phyloP scores from a whole-genome alignment of 2,888 invertebrate species.

The Corythucha ciliata region DNA sequence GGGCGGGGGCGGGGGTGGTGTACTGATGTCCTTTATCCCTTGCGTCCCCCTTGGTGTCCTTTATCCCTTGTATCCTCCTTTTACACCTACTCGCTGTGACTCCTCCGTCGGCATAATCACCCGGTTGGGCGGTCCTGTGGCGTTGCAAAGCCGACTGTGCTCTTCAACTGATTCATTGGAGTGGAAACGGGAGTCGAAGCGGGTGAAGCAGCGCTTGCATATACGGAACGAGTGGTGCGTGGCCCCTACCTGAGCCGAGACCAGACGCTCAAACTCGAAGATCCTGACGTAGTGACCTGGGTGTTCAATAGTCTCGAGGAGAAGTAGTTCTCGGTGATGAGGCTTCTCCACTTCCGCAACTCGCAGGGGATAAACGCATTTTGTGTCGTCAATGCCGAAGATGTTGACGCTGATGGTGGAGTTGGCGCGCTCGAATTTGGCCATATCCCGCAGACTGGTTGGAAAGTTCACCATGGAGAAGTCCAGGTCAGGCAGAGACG shows the following conservation, averaged over 20 bases:
- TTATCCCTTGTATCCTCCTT: no score
- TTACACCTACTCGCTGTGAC: no score
- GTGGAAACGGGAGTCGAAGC: no score
- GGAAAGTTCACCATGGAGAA: not conserved
- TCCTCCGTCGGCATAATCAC: no score
- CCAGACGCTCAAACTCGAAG: not conserved
- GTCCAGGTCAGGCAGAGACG: no score
- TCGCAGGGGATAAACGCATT: slow-evolving; percentile 5
- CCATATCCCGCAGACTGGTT: not conserved
- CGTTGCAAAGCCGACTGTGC: no score
- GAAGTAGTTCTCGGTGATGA: not conserved
- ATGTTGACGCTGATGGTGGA: not conserved
- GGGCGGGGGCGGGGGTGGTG: no score
- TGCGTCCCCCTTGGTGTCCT: no score
- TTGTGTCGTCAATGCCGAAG: slow-evolving; percentile 5
- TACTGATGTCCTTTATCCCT: no score
- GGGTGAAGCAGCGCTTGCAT: not conserved
- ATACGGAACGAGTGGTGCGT: not conserved
- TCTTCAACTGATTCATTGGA: no score
- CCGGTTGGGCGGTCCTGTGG: no score
- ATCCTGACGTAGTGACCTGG: not conserved
- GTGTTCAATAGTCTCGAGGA: not conserved
- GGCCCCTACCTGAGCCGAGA: not conserved
- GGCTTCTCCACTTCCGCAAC: not conserved
- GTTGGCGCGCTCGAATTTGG: slow-evolving; percentile 6